Evolutionary conservation across 2,888 invertebrate species (phyloP).

Genomic region (Himalopsyche kuldschensis): DNA sequence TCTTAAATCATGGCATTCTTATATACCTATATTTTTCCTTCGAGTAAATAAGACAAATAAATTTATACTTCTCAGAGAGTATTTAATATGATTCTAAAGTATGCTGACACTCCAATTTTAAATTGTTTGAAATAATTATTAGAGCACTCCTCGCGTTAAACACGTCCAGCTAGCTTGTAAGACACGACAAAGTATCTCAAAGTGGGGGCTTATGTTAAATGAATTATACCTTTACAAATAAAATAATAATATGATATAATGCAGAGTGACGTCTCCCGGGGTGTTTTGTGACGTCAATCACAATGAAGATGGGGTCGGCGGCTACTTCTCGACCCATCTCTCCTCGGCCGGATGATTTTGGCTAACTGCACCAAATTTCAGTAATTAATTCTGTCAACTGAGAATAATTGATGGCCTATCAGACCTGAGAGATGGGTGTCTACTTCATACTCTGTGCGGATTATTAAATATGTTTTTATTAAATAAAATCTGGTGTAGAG

Average conservation of each 20-base stretch:
- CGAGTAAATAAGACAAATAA: too few relatives aligned
- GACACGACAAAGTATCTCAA: not conserved
- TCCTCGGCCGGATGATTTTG: constrained; percentile 6
- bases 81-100: too few relatives aligned
- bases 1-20: too few relatives aligned
- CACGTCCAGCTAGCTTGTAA: not conserved
- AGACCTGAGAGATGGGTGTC: not conserved
- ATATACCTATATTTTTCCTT: too few relatives aligned
- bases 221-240: not conserved
- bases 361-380: constrained; percentile 25
- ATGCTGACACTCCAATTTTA: too few relatives aligned
- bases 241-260: not conserved
- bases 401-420: constrained; percentile 30
- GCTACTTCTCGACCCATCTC: constrained; percentile 6
- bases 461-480: not conserved
- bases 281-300: constrained; percentile 33
- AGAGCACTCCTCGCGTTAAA: not conserved
- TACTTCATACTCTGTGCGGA: not conserved
- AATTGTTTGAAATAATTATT: not conserved
- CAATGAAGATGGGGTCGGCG: not conserved
- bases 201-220: not conserved
- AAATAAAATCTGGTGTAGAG: not conserved
- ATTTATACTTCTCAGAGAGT: too few relatives aligned
- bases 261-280: constrained; percentile 16
- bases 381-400: constrained; percentile 37